Base-by-base conservation (phyloP, 2,888 invertebrate genomes). In the Caenorhabditis japonica region DNA sequence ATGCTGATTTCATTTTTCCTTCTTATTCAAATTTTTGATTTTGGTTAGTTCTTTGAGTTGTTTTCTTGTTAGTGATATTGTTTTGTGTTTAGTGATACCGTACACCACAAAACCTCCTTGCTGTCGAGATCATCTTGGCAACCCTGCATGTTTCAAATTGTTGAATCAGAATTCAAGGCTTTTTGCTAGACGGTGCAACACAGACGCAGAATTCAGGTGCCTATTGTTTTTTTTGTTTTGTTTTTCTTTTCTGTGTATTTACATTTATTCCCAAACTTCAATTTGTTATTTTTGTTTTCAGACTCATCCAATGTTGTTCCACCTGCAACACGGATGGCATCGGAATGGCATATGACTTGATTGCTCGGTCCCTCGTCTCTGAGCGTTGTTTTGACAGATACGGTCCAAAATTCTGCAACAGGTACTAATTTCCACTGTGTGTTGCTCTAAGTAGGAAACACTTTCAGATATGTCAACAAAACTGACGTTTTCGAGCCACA, bases 331-430 rank as follows among this genome's bases (percentile, higher is more conserved):
- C 72, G 21, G 62, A 66, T 41, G 76, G 81, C 8, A 43, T 72
- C 15, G 77, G 79, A 1, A 79, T 82, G 56, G 79, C 83, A 4
- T 83, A 83, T 23, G 83, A 83, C 49, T 72, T 81, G 52, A 64
- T 82, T 25, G 83, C 83, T 25, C 69, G 81, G 15, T 81, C 82
- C 13, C 73, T 83, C 8, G 83, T 83, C 8, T 71, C 75, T 13
- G 81, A 80, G 30, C 77, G 77, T 30, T 83, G 83, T 68, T 83
- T 83, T 58, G 83, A 83, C 38, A 68, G 83, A 43, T 82, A 83
- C 47, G 82, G 83, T 17, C 66, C 72, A 10, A 44, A 64, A 17
- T 83, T 83, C 58, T 83, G 83, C 58, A 64, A 68, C 53, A 74
- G 82, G 80, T 79, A 33, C 19, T 5, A 12, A 27, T 19, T 15